Percentiles rank a stretch among this genome's conserved stretches.
phyloP scores from a whole-genome alignment of 2,113 vertebrate species.

The human (Homo sapiens) region GRCh38 chr7:131434001-131434500 shows the following conservation, averaged over 20 bases:
- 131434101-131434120: too few species aligned
- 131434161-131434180: too few species aligned
- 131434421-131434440: not conserved
- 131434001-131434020: too few species aligned
- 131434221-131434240: not conserved
- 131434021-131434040: too few species aligned
- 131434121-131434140: too few species aligned
- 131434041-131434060: too few species aligned
- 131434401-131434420: not conserved
- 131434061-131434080: too few species aligned
- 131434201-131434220: not conserved
- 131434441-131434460: not conserved
- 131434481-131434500: conserved; percentile 7
- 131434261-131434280: not conserved
- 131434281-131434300: not conserved
- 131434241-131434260: not conserved
- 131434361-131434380: not conserved
- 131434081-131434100: too few species aligned
- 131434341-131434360: not conserved
- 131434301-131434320: not conserved
- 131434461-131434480: conserved; percentile 1
- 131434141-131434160: too few species aligned
- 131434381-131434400: not conserved
- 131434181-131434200: not conserved
- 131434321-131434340: not conserved